Conservation (phyloP, 1,140 invertebrate species). For the Conus betulinus region DNA sequence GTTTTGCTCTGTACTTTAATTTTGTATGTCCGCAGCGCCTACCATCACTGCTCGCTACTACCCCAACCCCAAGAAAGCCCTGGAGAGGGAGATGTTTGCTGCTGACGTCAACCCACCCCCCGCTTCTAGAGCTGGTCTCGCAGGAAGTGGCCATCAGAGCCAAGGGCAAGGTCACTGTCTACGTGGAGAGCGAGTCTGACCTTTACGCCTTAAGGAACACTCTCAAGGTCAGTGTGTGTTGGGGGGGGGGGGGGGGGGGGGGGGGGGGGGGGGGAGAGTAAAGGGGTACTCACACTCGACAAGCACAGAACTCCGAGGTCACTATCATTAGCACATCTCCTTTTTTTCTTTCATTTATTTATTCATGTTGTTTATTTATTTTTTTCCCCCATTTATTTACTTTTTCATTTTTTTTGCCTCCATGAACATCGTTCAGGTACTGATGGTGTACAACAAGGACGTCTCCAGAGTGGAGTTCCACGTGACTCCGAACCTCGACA, state of each 20-base stretch:
- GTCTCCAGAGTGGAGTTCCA: conserved; percentile 39
- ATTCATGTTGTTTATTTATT: no score
- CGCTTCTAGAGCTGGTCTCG: conserved; percentile 34
- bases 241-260: no score
- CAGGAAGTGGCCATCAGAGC: conserved; percentile 41
- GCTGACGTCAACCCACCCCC: conserved; percentile 43
- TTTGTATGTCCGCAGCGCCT: conserved; percentile 26
- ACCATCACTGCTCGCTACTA: conserved; percentile 28
- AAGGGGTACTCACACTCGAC: no score
- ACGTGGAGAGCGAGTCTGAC: conserved; percentile 31
- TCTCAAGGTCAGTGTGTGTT: conserved; percentile 26
- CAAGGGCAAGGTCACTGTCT: conserved; percentile 35
- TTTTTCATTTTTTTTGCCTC: no score
- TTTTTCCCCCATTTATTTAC: no score
- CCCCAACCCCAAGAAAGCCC: conserved; percentile 20
- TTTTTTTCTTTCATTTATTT: no score
- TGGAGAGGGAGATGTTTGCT: conserved; percentile 25
- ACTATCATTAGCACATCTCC: no score
- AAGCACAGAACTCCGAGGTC: no score
- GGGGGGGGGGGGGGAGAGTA: no score
- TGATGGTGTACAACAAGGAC: conserved; percentile 54
- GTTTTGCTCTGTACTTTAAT: background rate
- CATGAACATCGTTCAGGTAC: conserved; percentile 25
- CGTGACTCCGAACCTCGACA: conserved; percentile 20
- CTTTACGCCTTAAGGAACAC: conserved; percentile 25